Conservation (phyloP, 2,888 invertebrate species). For the Trimorus sp. region DNA sequence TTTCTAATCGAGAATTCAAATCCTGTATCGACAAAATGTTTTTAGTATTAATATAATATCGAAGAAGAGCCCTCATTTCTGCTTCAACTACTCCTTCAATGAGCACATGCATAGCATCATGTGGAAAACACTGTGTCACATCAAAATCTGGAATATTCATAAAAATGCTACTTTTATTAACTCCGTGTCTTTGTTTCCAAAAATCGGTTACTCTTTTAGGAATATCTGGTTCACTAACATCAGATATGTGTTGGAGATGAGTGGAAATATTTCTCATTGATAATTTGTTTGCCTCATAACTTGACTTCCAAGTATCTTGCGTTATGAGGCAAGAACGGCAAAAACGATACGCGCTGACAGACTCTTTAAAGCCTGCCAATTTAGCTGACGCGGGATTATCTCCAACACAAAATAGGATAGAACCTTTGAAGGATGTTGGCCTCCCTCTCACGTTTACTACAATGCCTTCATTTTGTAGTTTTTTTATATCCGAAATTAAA, state of each 20-base stretch:
- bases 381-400: constrained; percentile 22
- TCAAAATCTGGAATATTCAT: constrained; percentile 16
- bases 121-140: constrained; percentile 41
- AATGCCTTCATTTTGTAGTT: constrained; percentile 42
- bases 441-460: constrained; percentile 26
- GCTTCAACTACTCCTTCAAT: constrained; percentile 64
- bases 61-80: constrained; percentile 46
- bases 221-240: constrained; percentile 10
- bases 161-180: constrained; percentile 32
- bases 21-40: constrained; percentile 59
- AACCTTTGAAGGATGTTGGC: constrained; percentile 58
- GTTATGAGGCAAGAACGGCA: constrained; percentile 58
- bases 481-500: constrained; percentile 49
- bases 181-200: constrained; percentile 46
- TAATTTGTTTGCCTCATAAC: constrained; percentile 11
- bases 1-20: constrained; percentile 61
- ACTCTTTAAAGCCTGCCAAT: constrained; percentile 23
- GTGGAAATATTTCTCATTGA: constrained; percentile 16
- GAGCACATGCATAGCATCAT: constrained; percentile 64
- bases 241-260: constrained; percentile 23
- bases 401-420: constrained; percentile 22
- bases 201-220: constrained; percentile 24
- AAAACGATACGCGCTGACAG: constrained; percentile 59
- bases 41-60: constrained; percentile 57
- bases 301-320: constrained; percentile 23